Evolutionary conservation across 1,140 invertebrate species (phyloP), one percentile per base, ranked within the genome.

Genomic region (Epicauta chinensis): DNA sequence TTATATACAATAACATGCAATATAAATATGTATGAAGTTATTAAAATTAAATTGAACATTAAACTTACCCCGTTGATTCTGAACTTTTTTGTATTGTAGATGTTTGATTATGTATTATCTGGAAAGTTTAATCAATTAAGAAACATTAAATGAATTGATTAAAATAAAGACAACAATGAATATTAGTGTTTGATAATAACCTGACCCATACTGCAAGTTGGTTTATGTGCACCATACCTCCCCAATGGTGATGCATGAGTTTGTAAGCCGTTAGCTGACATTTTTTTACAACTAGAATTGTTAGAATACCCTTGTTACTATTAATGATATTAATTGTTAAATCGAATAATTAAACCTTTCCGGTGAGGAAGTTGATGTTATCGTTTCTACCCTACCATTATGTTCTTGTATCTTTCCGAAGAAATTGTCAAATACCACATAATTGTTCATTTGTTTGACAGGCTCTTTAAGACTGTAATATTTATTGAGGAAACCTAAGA

Each of bases 391-490:
- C 4, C 14, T 32, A 53, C 53, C 9, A 10, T 38, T 48, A 16
- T 43, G 72, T 63, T 51, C 48, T 16, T 55, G 14, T 17, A 47
- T 16, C 29, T 79, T 72, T 40, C 76, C 74, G 59, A 94, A 93
- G 70, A 93, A 94, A 56, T 84, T 84, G 57, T 84, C 79, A 69
- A 84, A 94, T 16, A 93, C 80, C 2, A 92, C 89, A 75, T 91
- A 94, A 70, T 93, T 92, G 67, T 93, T 93, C 47, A 86, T 82
- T 68, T 93, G 91, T 7, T 83, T 83, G 60, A 93, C 82, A 13
- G 82, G 78, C 40, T 77, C 75, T 16, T 72, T 71, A 4, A 93
- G 74, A 36, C 75, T 76, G 64, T 93, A 96, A 71, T 95, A 86
- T 69, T 92, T 93, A 9, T 75, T 73, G 1, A 97, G 71, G 69